Base-by-base conservation (phyloP, 2,888 invertebrate species). In the Deilephila porcellus region DNA sequence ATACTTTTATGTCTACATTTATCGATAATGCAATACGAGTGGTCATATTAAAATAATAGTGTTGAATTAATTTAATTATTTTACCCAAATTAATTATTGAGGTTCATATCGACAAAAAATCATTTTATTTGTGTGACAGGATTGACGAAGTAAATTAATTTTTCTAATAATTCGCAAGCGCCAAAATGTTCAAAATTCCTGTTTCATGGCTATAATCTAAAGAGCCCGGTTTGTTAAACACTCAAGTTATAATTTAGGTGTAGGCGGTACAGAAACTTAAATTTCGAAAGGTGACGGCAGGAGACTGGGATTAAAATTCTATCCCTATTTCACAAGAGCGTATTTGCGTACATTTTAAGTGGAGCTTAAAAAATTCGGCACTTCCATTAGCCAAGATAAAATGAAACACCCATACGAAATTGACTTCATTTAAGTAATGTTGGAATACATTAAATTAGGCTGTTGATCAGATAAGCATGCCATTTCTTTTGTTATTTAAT, bases 331-430 rank as follows among this genome's bases (percentile, higher is more conserved):
- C 25, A 25, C 8, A 1, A n/a, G 17, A 56, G 56, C 17, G 20
- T 25, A 67, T 67, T 67, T 67, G 17, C 25, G 52, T 67, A 67
- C 52, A 52, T 25, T 52, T 45, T 11, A 25, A 67, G 25, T 67
- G 25, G 25, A 25, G 45, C 25, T 52, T 14, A 45, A 67, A 67
- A n/a, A 52, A n/a, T 56, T 14, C 6, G 4, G 67, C 25, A 14
- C 45, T 37, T 25, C 14, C 25, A 17, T 2, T 52, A 17, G 17
- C 1, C 45, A 67, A 1, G 5, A 5, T 25, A 25, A 25, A 25
- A 25, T 14, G 11, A 19, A 56, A 4, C 56, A 56, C 0, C 56
- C n/a, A n/a, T 19, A 56, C 4, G 14, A 56, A n/a, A 56, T 56
- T n/a, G 19, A n/a, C 7, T 19, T 56, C 4, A n/a, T 56, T 37